Percentiles rank a stretch among this genome's conserved stretches.
Evolutionary conservation across 92 coral and sea anemone species (phyloP).

Genomic region (Zoanthus sociatus): DNA sequence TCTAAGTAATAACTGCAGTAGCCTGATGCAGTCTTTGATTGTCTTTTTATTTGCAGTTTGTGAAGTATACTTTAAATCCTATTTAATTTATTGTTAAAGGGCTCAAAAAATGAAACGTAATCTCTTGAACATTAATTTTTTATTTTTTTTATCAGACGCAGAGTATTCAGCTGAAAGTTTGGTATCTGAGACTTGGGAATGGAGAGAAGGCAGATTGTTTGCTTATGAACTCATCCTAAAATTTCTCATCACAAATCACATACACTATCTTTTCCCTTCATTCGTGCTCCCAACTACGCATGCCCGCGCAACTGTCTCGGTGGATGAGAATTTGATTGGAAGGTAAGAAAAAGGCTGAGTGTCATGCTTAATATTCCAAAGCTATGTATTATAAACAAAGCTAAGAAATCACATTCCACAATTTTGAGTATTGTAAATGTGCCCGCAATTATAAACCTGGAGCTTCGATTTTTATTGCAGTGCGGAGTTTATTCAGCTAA

Average conservation of each 20-base stretch:
- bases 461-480: too few species aligned
- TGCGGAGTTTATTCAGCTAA: too few species aligned
- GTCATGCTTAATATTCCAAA: background rate
- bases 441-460: too few species aligned
- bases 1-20: too few species aligned
- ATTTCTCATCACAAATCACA: constrained; percentile 94
- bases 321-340: constrained; percentile 87
- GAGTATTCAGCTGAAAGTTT: constrained; percentile 59
- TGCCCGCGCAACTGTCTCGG: constrained; percentile 84
- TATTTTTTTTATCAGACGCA: constrained; percentile 17
- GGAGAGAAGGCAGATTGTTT: constrained; percentile 97
- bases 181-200: constrained; percentile 95
- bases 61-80: too few species aligned
- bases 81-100: too few species aligned
- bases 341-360: background rate
- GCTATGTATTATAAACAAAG: background rate
- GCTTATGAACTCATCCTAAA: constrained; percentile 95
- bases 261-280: constrained; percentile 95
- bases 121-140: too few species aligned
- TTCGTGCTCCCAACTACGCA: constrained; percentile 82
- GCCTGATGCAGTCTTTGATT: too few species aligned
- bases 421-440: too few species aligned
- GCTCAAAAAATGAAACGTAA: too few species aligned
- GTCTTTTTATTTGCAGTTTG: too few species aligned
- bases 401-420: too few species aligned